These are phyloP conservation scores for Mormyrops boulengeri DNA, from an alignment of 2,797 vertebrate genomes.

Conservation along the genomic window DNA sequence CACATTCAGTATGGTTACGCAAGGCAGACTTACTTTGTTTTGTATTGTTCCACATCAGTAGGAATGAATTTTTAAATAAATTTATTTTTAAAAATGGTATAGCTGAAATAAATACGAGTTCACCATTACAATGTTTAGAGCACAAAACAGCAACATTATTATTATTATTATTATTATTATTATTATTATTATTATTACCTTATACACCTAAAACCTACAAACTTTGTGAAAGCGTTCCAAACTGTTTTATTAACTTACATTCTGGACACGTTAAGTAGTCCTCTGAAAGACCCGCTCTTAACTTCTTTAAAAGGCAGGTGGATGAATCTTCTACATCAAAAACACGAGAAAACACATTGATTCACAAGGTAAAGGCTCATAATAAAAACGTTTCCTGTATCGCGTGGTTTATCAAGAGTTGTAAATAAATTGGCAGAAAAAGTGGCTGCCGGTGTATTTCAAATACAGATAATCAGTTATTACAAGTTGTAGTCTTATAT, in stretches of 20 bases:
- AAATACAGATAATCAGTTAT: not conserved
- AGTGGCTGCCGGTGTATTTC: not conserved
- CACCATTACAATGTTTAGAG: not conserved
- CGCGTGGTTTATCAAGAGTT: not conserved
- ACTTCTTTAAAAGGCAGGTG: constrained; percentile 55
- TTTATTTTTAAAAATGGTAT: not conserved
- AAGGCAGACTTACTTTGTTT: not conserved
- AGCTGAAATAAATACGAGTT: not conserved
- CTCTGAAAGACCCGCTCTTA: constrained; percentile 53
- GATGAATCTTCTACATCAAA: constrained; percentile 48
- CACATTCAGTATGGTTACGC: not conserved
- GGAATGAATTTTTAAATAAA: not conserved
- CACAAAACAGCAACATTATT: not conserved
- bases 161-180: not conserved
- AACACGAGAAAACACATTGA: constrained; percentile 10
- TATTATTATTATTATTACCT: not conserved
- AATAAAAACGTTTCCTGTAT: not conserved
- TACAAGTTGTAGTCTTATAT: not conserved
- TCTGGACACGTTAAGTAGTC: constrained; percentile 55
- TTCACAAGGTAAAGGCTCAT: not conserved
- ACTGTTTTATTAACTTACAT: constrained; percentile 52
- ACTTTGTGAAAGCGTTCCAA: not conserved
- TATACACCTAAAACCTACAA: not conserved
- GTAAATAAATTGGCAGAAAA: not conserved
- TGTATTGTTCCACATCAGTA: not conserved